Percentiles rank a stretch among this genome's conserved stretches.
phyloP scores from a whole-genome alignment of 2,888 invertebrate genomes.

The Drosophila stalkeri region DNA sequence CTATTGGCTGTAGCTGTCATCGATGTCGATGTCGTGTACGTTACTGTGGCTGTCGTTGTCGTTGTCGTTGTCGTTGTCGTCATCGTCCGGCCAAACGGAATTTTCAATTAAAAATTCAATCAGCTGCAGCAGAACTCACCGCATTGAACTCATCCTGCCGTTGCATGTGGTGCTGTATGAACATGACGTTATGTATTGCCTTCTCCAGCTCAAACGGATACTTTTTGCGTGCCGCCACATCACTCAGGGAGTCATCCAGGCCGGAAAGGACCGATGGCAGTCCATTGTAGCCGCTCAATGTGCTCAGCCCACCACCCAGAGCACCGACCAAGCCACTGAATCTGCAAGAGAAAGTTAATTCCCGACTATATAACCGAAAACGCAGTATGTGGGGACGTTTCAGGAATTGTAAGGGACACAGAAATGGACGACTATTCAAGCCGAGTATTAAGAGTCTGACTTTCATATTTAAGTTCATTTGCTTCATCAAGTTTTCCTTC shows the following conservation, averaged over 20 bases:
- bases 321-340: conserved; percentile 92
- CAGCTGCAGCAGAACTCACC: conserved; percentile 87
- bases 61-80: conserved; percentile 15
- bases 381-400: conserved; percentile 9
- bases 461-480: not conserved
- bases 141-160: conserved; percentile 98
- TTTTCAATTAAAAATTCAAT: conserved; percentile 82
- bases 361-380: conserved; percentile 9
- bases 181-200: conserved; percentile 97
- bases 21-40: conserved; percentile 10
- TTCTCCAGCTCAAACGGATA: conserved; percentile 97
- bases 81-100: conserved; percentile 61
- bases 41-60: conserved; percentile 15
- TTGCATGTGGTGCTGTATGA: conserved; percentile 97
- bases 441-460: not conserved
- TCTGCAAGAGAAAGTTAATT: conserved; percentile 85
- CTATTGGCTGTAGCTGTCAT: conserved; percentile 19
- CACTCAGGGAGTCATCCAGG: conserved; percentile 92
- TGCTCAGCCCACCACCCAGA: conserved; percentile 87
- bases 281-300: conserved; percentile 90
- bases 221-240: conserved; percentile 92
- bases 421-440: not conserved
- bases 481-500: conserved; percentile 1
- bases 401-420: not conserved
- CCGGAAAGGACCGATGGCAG: conserved; percentile 93